These are phyloP conservation scores for Ormyrus nitidulus DNA, from an alignment of 2,888 invertebrate species.

Conservation along the genomic window DNA sequence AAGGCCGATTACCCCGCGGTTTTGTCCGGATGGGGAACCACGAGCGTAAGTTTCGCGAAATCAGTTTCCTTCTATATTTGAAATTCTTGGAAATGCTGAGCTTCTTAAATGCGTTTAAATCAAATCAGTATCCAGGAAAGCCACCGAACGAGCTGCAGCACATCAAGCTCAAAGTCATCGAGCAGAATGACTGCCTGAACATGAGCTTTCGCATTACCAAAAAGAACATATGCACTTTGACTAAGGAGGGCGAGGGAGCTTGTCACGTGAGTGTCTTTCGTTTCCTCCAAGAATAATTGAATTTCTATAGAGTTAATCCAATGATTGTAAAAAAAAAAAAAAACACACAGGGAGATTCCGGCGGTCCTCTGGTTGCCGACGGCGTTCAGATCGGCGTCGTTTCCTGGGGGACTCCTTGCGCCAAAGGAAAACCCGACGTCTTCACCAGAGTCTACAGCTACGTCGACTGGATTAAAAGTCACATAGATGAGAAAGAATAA, in stretches of 20 bases:
- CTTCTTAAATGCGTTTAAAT: not conserved
- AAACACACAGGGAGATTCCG: constrained; percentile 70
- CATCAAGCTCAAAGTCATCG: constrained; percentile 77
- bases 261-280: constrained; percentile 77
- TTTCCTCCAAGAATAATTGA: too few relatives aligned
- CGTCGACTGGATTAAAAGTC: constrained; percentile 71
- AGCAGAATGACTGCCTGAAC: constrained; percentile 75
- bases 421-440: constrained; percentile 74
- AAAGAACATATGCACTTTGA: constrained; percentile 79
- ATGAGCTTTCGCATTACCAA: constrained; percentile 76
- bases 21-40: constrained; percentile 73
- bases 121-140: constrained; percentile 77
- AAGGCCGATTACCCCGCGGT: constrained; percentile 68
- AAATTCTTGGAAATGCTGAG: not conserved
- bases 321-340: not conserved
- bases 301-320: too few relatives aligned
- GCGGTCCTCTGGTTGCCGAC: constrained; percentile 71
- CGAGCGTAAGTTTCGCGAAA: constrained; percentile 61
- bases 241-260: constrained; percentile 79
- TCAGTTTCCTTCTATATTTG: not conserved
- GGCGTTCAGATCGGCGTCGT: constrained; percentile 73
- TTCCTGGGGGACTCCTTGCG: constrained; percentile 76
- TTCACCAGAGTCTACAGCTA: constrained; percentile 74
- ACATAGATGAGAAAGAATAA: constrained; percentile 59
- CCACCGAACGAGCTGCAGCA: constrained; percentile 78